A percentile compares a stretch with the other conserved stretches of the same genome.
Conservation (phyloP, 2,797 vertebrate species). For the Cirrhinus mrigala region DNA sequence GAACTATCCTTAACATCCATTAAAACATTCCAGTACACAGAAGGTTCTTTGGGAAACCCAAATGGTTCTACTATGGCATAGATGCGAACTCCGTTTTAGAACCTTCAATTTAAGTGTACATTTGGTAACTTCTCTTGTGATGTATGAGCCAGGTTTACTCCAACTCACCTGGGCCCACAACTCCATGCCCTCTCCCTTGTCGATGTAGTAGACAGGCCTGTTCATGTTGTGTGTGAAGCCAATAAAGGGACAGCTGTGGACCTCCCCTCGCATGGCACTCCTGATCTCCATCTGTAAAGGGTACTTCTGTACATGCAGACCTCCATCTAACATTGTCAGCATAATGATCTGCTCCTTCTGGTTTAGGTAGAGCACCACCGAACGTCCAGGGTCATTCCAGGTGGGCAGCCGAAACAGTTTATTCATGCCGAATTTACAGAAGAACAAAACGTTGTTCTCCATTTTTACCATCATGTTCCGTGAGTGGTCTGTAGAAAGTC, state of each 20-base stretch:
- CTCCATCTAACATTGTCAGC: background rate
- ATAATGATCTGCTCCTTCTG: conserved; percentile 16
- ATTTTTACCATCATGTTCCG: conserved; percentile 56
- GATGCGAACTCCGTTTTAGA: no score
- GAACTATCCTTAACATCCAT: background rate
- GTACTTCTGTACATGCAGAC: conserved; percentile 27
- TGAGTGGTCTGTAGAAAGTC: conserved; percentile 38
- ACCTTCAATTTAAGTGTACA: background rate
- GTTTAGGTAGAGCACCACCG: conserved; percentile 39
- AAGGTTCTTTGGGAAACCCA: background rate
- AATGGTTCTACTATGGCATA: background rate
- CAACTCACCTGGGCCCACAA: conserved; percentile 41
- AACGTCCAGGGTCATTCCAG: conserved; percentile 17
- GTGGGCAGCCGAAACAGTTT: conserved; percentile 34
- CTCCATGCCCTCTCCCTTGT: conserved; percentile 29
- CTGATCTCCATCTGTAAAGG: conserved; percentile 38
- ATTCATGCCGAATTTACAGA: conserved; percentile 41
- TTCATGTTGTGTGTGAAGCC: conserved; percentile 47
- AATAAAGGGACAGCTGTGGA: conserved; percentile 38
- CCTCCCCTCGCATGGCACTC: conserved; percentile 9
- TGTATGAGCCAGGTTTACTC: background rate
- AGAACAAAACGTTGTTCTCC: conserved; percentile 55
- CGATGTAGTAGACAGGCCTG: conserved; percentile 18
- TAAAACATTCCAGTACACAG: background rate
- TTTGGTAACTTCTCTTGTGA: background rate